phyloP scores from a whole-genome alignment of 2,888 invertebrate species.

The Heliconius ethilla region DNA sequence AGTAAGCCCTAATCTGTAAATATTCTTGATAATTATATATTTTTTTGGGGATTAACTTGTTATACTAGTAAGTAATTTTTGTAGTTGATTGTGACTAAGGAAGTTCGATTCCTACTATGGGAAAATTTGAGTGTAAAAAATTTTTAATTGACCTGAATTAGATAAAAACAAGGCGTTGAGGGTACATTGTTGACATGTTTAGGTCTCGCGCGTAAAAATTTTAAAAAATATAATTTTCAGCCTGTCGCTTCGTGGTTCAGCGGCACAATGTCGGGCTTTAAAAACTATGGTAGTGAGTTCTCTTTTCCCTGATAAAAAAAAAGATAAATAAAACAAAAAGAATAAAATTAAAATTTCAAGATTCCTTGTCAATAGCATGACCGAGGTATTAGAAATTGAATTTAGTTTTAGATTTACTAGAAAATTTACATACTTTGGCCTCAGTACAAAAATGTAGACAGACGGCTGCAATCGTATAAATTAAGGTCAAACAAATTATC shows the following conservation, averaged over 20 bases:
- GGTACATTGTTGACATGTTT: too few species aligned
- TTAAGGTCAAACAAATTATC: constrained; percentile 8
- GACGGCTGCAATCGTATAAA: not conserved
- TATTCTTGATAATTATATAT: too few species aligned
- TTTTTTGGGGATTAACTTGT: too few species aligned
- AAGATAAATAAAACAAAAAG: not conserved
- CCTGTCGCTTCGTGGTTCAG: too few species aligned
- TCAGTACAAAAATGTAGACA: constrained; percentile 15
- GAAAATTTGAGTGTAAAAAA: not conserved
- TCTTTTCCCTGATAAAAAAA: not conserved
- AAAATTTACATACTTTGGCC: constrained; percentile 8
- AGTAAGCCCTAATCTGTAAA: too few species aligned
- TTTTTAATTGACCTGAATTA: not conserved
- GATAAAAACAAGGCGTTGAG: not conserved
- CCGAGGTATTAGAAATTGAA: not conserved
- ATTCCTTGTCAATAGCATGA: not conserved
- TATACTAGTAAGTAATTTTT: too few species aligned
- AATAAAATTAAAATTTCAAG: not conserved
- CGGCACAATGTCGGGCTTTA: too few species aligned
- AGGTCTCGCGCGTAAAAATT: too few species aligned
- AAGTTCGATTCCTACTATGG: too few species aligned
- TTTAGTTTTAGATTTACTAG: not conserved
- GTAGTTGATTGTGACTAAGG: too few species aligned
- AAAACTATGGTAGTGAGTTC: not conserved
- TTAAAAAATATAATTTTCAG: too few species aligned